Evolutionary conservation across 2,888 invertebrate genomes (phyloP).

Genomic region (Drosophila rellima): DNA sequence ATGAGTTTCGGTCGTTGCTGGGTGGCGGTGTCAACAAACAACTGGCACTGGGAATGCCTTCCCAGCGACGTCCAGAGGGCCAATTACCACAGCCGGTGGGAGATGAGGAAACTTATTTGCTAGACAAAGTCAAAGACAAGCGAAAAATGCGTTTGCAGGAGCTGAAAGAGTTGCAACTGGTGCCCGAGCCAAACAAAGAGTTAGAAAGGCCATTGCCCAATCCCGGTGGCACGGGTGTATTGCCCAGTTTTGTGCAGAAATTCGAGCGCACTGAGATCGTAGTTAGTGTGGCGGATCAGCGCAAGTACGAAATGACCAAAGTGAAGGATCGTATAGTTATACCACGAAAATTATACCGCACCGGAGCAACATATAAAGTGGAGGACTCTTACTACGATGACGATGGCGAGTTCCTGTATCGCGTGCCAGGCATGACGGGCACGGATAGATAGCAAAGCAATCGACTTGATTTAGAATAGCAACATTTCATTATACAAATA

Average conservation of each 20-base stretch:
- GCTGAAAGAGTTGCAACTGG: constrained; percentile 64
- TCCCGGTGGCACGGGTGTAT: constrained; percentile 64
- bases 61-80: not conserved
- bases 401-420: constrained; percentile 92
- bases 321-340: constrained; percentile 88
- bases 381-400: constrained; percentile 93
- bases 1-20: constrained; percentile 82
- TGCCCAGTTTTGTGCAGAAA: constrained; percentile 65
- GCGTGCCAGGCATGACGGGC: constrained; percentile 90
- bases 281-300: constrained; percentile 77
- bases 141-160: constrained; percentile 81
- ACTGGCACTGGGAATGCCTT: not conserved
- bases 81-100: not conserved
- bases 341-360: constrained; percentile 88
- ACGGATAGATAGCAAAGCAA: not conserved
- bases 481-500: constrained; percentile 48
- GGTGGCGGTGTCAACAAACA: constrained; percentile 56
- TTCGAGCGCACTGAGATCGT: constrained; percentile 82
- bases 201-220: constrained; percentile 48
- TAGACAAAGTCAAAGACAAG: constrained; percentile 73
- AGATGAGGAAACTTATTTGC: constrained; percentile 80
- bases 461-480: not conserved
- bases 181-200: constrained; percentile 26
- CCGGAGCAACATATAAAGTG: constrained; percentile 90
- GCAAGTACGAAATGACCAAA: constrained; percentile 78